phyloP scores from a whole-genome alignment of 2,797 vertebrate species.

The Cichlasoma orientale region DNA sequence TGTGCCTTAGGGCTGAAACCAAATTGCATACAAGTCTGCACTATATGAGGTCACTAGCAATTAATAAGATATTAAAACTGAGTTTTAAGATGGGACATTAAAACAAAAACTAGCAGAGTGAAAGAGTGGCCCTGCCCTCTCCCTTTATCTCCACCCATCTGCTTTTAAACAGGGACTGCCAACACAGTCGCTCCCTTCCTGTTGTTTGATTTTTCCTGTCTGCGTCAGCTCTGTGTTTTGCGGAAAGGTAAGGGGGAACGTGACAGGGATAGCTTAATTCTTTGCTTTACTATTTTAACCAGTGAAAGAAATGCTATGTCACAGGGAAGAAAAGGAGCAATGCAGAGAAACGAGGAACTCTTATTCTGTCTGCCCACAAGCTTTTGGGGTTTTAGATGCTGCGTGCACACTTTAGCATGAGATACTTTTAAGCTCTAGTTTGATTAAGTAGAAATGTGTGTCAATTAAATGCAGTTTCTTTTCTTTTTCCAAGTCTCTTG shows the following conservation, averaged over 20 bases:
- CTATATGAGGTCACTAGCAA: not conserved
- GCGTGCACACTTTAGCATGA: not conserved
- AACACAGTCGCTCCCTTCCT: not conserved
- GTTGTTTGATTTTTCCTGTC: not conserved
- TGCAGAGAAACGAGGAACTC: not conserved
- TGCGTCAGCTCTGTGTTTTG: not conserved
- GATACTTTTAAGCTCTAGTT: not conserved
- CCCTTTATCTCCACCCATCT: not conserved
- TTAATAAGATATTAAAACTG: not conserved
- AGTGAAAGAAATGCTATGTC: not conserved
- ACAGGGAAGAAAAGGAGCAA: not conserved
- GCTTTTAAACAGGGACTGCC: not conserved
- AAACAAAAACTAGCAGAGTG: not conserved
- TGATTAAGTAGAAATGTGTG: not conserved
- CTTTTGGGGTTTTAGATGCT: not conserved
- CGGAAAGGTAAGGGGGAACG: constrained; percentile 40
- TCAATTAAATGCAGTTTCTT: not conserved
- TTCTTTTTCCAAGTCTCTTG: not conserved
- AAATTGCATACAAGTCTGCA: not conserved
- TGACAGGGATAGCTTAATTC: not conserved
- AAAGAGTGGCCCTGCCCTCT: constrained; percentile 22
- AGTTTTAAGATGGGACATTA: not conserved
- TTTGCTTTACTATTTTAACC: not conserved
- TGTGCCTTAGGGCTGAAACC: not conserved
- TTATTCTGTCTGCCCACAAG: not conserved